Conservation (phyloP, 2,797 vertebrate species). For the Dendrocincla fuliginosa region DNA sequence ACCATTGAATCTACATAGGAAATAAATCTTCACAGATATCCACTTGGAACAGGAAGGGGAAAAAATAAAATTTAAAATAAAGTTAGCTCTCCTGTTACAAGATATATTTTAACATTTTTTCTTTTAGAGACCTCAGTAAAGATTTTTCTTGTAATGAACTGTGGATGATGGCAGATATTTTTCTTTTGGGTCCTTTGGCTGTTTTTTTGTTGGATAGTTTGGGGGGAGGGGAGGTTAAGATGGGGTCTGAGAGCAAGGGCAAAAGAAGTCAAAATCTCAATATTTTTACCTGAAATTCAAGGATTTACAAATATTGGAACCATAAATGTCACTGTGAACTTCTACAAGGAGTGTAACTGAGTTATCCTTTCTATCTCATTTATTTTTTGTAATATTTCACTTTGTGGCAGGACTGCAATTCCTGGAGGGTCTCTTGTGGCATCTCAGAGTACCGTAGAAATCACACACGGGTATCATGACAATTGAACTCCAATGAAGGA, state of each 20-base stretch:
- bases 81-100: neutral
- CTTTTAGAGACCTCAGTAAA: neutral
- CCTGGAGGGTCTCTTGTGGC: neutral
- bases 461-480: neutral
- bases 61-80: neutral
- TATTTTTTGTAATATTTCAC: neutral
- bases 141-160: neutral
- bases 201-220: neutral
- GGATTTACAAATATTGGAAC: neutral
- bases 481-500: neutral
- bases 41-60: neutral
- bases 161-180: neutral
- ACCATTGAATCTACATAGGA: neutral
- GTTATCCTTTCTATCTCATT: neutral
- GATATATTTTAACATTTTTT: neutral
- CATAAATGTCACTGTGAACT: neutral
- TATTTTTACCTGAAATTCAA: neutral
- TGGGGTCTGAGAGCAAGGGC: accelerated
- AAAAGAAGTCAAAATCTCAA: neutral
- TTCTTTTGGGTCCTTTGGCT: neutral
- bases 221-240: accelerated
- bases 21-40: slow-evolving; percentile 46
- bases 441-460: neutral
- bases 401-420: neutral
- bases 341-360: neutral